These are phyloP conservation scores for Julus scandinavius DNA, from an alignment of 2,888 invertebrate species.

Conservation along the genomic window DNA sequence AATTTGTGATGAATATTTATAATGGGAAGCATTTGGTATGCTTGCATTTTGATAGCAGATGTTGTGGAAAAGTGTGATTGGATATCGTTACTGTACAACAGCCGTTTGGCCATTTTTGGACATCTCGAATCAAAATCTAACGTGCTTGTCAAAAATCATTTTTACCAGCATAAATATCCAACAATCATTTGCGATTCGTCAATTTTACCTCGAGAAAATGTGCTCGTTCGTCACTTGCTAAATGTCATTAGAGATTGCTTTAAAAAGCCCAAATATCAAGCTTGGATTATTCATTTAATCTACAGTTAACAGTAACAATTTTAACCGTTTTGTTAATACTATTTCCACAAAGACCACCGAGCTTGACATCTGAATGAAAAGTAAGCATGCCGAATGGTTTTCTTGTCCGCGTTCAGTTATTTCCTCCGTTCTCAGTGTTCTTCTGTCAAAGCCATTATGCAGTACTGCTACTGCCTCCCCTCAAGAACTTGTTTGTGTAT, in stretches of 20 bases:
- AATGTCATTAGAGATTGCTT: too few species aligned
- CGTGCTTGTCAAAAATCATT: neutral
- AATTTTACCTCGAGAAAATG: too few species aligned
- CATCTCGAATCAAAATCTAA: neutral
- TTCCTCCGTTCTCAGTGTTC: constrained; percentile 22
- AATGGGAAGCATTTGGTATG: neutral
- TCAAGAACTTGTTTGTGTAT: constrained; percentile 22
- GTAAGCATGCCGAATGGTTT: neutral
- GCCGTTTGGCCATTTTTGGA: neutral
- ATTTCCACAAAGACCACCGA: neutral
- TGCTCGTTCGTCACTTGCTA: too few species aligned
- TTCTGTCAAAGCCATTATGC: neutral
- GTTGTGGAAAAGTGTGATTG: neutral
- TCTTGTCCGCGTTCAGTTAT: neutral
- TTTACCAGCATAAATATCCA: too few species aligned
- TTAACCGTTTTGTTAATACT: neutral
- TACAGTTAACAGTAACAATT: neutral
- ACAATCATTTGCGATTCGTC: too few species aligned
- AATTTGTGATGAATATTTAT: constrained; percentile 39
- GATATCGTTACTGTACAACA: neutral
- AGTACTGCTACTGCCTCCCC: constrained; percentile 1
- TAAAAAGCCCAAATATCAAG: too few species aligned
- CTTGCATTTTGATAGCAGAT: constrained; percentile 25
- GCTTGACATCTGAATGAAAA: neutral
- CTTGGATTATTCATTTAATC: too few species aligned